A percentile compares a stretch with the other conserved stretches of the same genome.
phyloP scores from a whole-genome alignment of 2,888 invertebrate genomes.

The Syrphus vitripennis region DNA sequence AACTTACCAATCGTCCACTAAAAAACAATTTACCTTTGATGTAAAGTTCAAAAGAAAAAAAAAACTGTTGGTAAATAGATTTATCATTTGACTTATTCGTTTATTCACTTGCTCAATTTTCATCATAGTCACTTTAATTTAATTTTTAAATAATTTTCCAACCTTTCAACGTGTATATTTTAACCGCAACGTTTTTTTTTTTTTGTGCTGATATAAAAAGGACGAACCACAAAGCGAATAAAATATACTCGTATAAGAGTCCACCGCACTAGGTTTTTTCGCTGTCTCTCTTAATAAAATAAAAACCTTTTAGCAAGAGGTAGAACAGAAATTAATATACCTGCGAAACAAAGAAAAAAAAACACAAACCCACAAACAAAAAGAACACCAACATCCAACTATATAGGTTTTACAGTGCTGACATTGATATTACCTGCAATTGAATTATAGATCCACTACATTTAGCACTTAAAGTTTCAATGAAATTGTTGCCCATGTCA shows the following conservation, averaged over 20 bases:
- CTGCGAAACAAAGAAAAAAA: not conserved
- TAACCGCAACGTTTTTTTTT: not conserved
- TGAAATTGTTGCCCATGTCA: constrained; percentile 39
- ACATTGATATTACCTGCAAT: constrained; percentile 43
- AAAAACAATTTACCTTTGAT: not conserved
- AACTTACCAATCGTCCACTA: not conserved
- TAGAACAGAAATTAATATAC: constrained; percentile 8
- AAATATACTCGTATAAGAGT: constrained; percentile 3
- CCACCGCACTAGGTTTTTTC: not conserved
- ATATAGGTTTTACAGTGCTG: constrained; percentile 13
- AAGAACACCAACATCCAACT: not conserved
- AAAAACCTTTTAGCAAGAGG: constrained; percentile 10
- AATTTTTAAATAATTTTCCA: constrained; percentile 6
- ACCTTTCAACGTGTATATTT: not conserved
- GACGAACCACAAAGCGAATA: constrained; percentile 20
- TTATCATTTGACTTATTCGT: not conserved
- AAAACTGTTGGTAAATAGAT: not conserved
- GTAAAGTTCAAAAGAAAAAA: not conserved
- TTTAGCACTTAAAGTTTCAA: constrained; percentile 52
- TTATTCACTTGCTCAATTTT: not conserved
- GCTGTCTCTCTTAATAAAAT: constrained; percentile 8
- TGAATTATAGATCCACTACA: constrained; percentile 59
- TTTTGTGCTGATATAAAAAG: not conserved
- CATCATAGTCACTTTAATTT: not conserved
- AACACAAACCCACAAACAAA: not conserved